A percentile compares a stretch with the other conserved stretches of the same genome.
Evolutionary conservation across 2,888 invertebrate genomes (phyloP).

Genomic region (Eristalis pertinax): DNA sequence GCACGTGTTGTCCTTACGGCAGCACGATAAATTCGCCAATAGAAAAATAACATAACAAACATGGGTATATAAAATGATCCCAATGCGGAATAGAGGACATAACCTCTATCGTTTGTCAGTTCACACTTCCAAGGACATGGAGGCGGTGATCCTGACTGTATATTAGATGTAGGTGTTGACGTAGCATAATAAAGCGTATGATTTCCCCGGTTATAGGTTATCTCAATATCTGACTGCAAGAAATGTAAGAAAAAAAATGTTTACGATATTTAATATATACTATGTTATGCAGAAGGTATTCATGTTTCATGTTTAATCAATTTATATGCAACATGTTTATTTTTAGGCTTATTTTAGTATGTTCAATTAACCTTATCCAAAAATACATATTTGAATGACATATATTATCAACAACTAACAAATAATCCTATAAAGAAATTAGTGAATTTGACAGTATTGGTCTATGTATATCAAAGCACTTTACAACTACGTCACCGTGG

Average conservation of each 20-base stretch:
- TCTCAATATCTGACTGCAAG: conserved; percentile 77
- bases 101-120: conserved; percentile 95
- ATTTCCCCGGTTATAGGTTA: conserved; percentile 80
- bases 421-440: no score
- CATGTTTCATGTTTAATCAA: no score
- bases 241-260: neutral
- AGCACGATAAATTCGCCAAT: conserved; percentile 97
- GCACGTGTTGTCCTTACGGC: conserved; percentile 96
- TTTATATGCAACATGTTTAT: no score
- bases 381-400: no score
- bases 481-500: no score
- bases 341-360: no score
- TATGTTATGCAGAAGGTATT: no score
- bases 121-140: conserved; percentile 94
- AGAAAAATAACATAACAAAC: conserved; percentile 99
- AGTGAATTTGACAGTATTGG: no score
- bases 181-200: conserved; percentile 80
- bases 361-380: no score
- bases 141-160: conserved; percentile 80
- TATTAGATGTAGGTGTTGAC: conserved; percentile 57
- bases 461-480: no score
- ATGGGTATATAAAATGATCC: conserved; percentile 99
- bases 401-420: no score
- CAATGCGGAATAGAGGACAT: conserved; percentile 97
- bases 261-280: neutral